These are phyloP conservation scores for Scaptomyza tumidula DNA, from an alignment of 2,888 invertebrate genomes.

Conservation along the genomic window DNA sequence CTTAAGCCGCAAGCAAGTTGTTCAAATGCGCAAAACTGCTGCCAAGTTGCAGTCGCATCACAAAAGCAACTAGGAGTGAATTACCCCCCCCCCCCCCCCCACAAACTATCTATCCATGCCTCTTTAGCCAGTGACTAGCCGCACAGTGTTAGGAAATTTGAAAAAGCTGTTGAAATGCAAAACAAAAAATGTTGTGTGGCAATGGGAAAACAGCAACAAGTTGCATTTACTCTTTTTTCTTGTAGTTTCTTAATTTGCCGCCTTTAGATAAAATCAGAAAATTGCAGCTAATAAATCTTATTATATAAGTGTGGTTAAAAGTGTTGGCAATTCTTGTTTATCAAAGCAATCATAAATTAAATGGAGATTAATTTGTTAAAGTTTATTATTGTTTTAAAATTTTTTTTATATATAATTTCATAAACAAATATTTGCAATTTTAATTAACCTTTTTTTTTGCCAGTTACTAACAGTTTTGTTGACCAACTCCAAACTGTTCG, in stretches of 20 bases:
- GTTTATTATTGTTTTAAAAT: no score
- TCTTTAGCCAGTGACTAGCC: background rate
- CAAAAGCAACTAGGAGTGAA: conserved; percentile 3
- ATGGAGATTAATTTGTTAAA: no score
- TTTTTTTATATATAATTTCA: background rate
- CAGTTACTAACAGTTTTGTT: background rate
- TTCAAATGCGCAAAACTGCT: conserved; percentile 29
- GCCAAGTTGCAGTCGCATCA: conserved; percentile 54
- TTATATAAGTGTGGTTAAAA: conserved; percentile 28
- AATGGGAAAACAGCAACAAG: conserved; percentile 37
- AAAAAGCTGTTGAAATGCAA: conserved; percentile 43
- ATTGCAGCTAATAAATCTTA: conserved; percentile 41
- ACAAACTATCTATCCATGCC: no score
- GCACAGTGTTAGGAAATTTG: conserved; percentile 41
- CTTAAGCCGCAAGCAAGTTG: conserved; percentile 28
- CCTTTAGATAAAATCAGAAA: conserved; percentile 33
- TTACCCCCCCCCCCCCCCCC: background rate
- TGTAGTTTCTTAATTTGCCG: conserved; percentile 1
- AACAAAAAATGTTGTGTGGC: conserved; percentile 35
- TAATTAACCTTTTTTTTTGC: background rate
- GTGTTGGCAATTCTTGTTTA: no score
- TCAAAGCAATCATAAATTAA: no score
- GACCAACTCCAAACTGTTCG: background rate
- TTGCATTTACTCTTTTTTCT: conserved; percentile 21
- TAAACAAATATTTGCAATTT: background rate